Evolutionary conservation across 2,113 vertebrate species (phyloP), one percentile per base, ranked within the genome.

Genomic region (Bambusicola thoracicus): DNA sequence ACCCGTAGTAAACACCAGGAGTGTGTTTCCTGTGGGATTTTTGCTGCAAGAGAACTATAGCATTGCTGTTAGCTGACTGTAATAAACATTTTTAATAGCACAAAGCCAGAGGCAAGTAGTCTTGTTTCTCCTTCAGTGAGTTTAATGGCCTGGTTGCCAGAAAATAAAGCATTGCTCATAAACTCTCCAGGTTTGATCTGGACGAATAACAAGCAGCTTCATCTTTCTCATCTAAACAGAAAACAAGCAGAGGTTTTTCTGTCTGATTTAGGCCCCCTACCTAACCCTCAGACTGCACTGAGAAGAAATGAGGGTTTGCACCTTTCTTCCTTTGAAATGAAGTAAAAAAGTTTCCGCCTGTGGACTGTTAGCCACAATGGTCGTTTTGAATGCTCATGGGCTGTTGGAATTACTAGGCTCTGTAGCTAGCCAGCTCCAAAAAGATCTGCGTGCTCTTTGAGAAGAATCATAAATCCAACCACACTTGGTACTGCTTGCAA

Each of bases 81-180:
- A 81, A 67, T 81, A 81, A 94, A 79, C n/a, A 44, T 85, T 81
- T 93, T 92, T 92, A 87, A 89, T 55, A 92, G 87, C 67, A 80
- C 41, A 78, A 82, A 95, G 63, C 86, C 65, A 92, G 73, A 15
- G 72, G 66, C 69, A 22, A 69, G 27, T 32, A 75, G 48, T 77
- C 81, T 87, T 80, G 49, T 91, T 92, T 91, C 68, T 89, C 65
- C 51, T 87, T 93, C 87, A 25, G 66, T 91, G 89, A 55, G 53
- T 92, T 93, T 92, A 94, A 77, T 68, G 67, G 78, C 44, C 78
- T 91, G 53, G 27, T 70, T 93, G 85, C 88, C 69, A 90, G 73
- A 86, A 88, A 94, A 56, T 41, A 78, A 48, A 46, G 46, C 73
- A 72, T 72, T 90, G 73, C 93, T 94, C 62, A 22, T 87, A 90